These are phyloP conservation scores for Drosophila infuscata DNA, from an alignment of 2,888 invertebrate genomes.

Conservation along the genomic window DNA sequence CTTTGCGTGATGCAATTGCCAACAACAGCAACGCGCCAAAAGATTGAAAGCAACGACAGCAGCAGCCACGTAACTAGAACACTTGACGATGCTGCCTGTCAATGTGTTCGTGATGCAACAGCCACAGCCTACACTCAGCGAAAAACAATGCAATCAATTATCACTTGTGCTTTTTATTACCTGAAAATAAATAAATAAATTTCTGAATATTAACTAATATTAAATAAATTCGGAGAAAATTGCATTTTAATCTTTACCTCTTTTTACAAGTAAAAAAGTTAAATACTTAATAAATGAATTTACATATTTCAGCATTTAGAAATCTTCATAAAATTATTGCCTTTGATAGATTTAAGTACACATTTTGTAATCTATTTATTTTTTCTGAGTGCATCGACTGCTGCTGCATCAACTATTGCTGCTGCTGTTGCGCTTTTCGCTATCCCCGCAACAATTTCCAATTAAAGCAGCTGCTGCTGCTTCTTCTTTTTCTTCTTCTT, in stretches of 20 bases:
- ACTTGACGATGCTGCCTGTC: constrained; percentile 67
- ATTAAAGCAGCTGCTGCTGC: constrained; percentile 71
- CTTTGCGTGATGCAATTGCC: constrained; percentile 79
- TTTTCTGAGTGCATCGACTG: constrained; percentile 1
- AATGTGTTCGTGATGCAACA: constrained; percentile 40
- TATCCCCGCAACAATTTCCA: constrained; percentile 70
- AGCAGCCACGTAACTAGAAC: constrained; percentile 79
- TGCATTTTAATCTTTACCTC: background rate
- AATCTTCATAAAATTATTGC: background rate
- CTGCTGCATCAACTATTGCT: constrained; percentile 2
- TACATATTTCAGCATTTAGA: background rate
- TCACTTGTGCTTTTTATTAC: background rate
- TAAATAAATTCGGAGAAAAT: background rate
- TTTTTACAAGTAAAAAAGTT: background rate
- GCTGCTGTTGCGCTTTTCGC: constrained; percentile 58
- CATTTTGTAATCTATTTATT: background rate
- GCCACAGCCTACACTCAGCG: constrained; percentile 14
- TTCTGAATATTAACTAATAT: background rate
- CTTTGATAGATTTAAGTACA: background rate
- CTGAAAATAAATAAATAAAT: background rate
- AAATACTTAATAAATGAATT: background rate
- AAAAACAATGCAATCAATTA: background rate
- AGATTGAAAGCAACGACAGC: constrained; percentile 79
- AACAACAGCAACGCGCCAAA: constrained; percentile 74
- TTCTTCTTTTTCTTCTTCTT: background rate